phyloP scores from a whole-genome alignment of 1,140 invertebrate species.

The Melipona quadrifasciata region DNA sequence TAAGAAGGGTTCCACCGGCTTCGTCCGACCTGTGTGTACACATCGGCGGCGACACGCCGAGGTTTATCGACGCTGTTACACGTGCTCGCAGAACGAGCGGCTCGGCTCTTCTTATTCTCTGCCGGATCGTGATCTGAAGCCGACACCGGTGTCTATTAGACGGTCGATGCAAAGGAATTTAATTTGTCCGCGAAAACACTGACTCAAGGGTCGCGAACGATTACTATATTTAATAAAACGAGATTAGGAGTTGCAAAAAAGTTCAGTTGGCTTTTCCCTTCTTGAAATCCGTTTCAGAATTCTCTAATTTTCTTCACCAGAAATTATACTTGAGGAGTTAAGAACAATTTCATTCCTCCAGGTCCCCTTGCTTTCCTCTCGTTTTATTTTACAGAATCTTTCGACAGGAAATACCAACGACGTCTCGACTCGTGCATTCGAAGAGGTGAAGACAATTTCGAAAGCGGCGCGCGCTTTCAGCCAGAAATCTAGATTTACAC shows the following conservation, averaged over 20 bases:
- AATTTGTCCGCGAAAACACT: background rate
- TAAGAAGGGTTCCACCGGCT: background rate
- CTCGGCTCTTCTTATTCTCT: background rate
- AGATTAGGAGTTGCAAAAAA: background rate
- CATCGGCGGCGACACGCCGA: constrained; percentile 9
- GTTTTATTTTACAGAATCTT: too few relatives aligned
- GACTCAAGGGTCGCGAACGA: background rate
- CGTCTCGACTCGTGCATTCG: too few relatives aligned
- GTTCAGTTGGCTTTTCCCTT: too few relatives aligned
- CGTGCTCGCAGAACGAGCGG: constrained; percentile 16
- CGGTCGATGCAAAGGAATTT: background rate
- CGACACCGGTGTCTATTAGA: background rate
- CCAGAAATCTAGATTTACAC: background rate
- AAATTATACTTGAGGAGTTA: too few relatives aligned
- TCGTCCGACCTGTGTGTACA: constrained; percentile 14
- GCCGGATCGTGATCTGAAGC: background rate
- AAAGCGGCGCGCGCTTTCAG: background rate
- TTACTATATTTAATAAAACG: background rate
- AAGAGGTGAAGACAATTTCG: background rate
- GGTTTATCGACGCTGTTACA: constrained; percentile 24
- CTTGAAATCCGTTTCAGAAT: background rate
- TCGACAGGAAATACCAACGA: too few relatives aligned
- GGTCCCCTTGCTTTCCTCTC: too few relatives aligned
- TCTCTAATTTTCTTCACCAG: background rate
- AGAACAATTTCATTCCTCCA: too few relatives aligned